A percentile compares a stretch with the other conserved stretches of the same genome.
These are phyloP conservation scores for Alsophila aescularia DNA, from an alignment of 2,888 invertebrate species.

Conservation along the genomic window DNA sequence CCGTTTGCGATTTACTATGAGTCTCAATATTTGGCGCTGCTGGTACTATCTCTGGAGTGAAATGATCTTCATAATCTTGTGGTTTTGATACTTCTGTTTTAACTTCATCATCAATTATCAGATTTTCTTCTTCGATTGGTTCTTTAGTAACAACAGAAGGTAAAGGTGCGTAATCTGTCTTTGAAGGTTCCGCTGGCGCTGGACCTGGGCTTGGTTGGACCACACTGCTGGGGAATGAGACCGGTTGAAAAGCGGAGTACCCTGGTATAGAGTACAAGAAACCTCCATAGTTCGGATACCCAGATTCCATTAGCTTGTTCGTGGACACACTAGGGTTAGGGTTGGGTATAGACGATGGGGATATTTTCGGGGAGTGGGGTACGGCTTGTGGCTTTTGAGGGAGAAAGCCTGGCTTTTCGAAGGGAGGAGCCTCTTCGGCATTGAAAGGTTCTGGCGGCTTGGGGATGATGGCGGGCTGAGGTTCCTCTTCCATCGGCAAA, in stretches of 20 bases:
- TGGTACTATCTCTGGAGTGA: slow-evolving; percentile 66
- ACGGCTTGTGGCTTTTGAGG: slow-evolving; percentile 59
- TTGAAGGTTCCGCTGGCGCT: slow-evolving; percentile 42
- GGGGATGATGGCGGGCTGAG: slow-evolving; percentile 50
- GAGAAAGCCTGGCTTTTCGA: slow-evolving; percentile 62
- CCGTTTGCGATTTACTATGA: slow-evolving; percentile 39
- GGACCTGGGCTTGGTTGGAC: slow-evolving; percentile 52
- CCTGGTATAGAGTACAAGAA: slow-evolving; percentile 76
- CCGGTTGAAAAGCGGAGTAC: slow-evolving; percentile 77
- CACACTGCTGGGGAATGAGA: slow-evolving; percentile 59
- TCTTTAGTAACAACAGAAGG: slow-evolving; percentile 43
- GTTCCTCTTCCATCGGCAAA: slow-evolving; percentile 45
- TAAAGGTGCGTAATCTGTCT: slow-evolving; percentile 51
- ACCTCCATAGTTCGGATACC: slow-evolving; percentile 67
- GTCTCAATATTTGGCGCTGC: slow-evolving; percentile 48
- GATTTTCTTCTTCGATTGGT: slow-evolving; percentile 36
- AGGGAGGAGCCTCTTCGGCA: slow-evolving; percentile 44
- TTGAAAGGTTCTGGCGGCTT: slow-evolving; percentile 60
- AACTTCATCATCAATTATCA: slow-evolving; percentile 36
- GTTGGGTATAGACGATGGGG: slow-evolving; percentile 79
- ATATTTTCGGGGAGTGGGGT: slow-evolving; percentile 73
- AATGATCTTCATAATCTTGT: slow-evolving; percentile 73
- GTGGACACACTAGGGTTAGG: slow-evolving; percentile 74
- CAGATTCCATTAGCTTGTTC: slow-evolving; percentile 63
- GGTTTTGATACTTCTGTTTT: slow-evolving; percentile 46